Conservation (phyloP, 2,888 invertebrate species). For the Ectropis crepuscularia region DNA sequence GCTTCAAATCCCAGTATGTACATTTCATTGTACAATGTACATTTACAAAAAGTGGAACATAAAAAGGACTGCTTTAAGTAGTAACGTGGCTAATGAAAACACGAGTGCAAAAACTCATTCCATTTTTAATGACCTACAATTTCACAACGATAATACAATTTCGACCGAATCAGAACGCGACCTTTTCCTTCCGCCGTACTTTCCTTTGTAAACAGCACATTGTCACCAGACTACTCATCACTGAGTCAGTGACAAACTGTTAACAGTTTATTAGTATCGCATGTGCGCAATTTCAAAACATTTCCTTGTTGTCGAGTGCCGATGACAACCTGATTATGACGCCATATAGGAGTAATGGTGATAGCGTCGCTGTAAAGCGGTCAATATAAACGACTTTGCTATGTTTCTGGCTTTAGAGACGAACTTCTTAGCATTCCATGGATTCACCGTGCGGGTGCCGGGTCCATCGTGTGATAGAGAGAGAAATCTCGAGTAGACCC, state of each 20-base stretch:
- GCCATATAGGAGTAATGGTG: constrained; percentile 4
- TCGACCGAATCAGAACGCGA: not conserved
- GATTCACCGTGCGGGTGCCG: no score
- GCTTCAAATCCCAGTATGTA: no score
- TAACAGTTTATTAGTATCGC: constrained; percentile 8
- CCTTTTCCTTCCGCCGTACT: constrained; percentile 3
- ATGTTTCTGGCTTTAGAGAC: no score
- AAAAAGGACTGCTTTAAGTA: no score
- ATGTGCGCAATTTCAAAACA: constrained; percentile 18
- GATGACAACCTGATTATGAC: constrained; percentile 17
- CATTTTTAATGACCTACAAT: not conserved
- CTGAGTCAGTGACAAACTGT: constrained; percentile 18
- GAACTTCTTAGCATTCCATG: no score
- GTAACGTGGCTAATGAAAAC: no score
- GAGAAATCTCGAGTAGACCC: no score
- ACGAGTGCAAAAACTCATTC: not conserved
- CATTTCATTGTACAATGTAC: no score
- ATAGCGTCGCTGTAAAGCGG: no score
- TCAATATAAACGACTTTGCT: no score
- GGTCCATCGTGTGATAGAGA: no score
- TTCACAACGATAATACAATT: not conserved
- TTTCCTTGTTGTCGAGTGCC: constrained; percentile 21
- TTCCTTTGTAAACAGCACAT: constrained; percentile 16
- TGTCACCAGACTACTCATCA: constrained; percentile 10
- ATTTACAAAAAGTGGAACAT: no score